phyloP scores from a whole-genome alignment of 35 echinoderm and acorn worm genomes.

The Lytechinus variegatus region DNA sequence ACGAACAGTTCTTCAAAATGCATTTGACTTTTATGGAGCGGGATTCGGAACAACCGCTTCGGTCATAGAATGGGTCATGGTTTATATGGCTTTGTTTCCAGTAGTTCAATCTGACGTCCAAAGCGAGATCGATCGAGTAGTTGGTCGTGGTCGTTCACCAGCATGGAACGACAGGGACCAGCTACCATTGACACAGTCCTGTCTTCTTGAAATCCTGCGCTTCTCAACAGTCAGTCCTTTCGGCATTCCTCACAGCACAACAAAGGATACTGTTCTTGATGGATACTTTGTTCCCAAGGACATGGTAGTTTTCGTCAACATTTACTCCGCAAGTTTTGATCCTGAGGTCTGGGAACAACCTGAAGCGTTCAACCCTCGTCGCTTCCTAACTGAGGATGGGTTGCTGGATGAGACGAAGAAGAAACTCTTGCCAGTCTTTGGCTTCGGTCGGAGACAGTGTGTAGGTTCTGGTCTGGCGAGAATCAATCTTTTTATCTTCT shows the following conservation, averaged over 20 bases:
- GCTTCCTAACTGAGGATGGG: slow-evolving; percentile 76
- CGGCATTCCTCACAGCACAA: slow-evolving; percentile 68
- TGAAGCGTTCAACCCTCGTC: slow-evolving; percentile 67
- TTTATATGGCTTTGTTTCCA: slow-evolving; percentile 49
- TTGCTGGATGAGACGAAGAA: slow-evolving; percentile 54
- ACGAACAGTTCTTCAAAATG: neutral
- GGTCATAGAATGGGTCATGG: neutral
- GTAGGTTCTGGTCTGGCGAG: neutral
- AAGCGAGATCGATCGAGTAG: slow-evolving; percentile 60
- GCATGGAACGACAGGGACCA: slow-evolving; percentile 59
- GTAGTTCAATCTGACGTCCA: slow-evolving; percentile 55
- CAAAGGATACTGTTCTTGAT: slow-evolving; percentile 57
- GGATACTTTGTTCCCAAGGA: slow-evolving; percentile 74
- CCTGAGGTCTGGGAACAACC: slow-evolving; percentile 65
- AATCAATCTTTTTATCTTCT: neutral
- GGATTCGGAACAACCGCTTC: neutral
- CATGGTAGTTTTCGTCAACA: slow-evolving; percentile 80
- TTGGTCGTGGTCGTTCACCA: slow-evolving; percentile 67
- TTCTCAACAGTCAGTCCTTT: slow-evolving; percentile 68
- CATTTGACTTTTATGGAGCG: neutral
- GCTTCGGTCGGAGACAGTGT: slow-evolving; percentile 34
- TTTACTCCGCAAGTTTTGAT: slow-evolving; percentile 72
- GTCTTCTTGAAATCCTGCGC: slow-evolving; percentile 69
- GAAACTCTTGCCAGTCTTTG: slow-evolving; percentile 56
- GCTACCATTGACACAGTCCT: slow-evolving; percentile 75